Base-by-base conservation (phyloP, 2,113 vertebrate genomes). In the Conger conger region DNA sequence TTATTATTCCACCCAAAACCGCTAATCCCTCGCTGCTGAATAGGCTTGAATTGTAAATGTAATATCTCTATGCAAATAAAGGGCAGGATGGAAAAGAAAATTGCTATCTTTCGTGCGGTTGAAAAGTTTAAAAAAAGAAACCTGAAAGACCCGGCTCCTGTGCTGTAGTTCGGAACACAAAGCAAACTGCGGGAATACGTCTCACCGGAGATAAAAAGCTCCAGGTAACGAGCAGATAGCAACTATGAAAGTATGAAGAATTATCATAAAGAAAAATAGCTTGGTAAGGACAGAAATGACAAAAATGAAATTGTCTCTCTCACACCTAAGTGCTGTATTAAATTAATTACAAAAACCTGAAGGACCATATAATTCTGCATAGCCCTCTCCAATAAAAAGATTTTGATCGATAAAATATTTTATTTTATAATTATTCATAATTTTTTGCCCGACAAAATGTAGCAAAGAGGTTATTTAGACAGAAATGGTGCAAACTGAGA, bases 41-140 rank as follows among this genome's bases (percentile, higher is more conserved):
- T 68, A 78, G 86, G 68, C 76, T 89, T 38, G 68, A 84, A 77
- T 82, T 82, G 77, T 82, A 87, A 88, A 88, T 82, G 27, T 40
- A 78, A 54, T 89, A 86, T 84, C 73, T 76, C 20, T 84, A 83
- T 42, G 84, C 79, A 80, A 84, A 53, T 53, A 80, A 88, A 27
- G 79, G 83, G 57, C 27, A 73, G 68, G 68, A 33, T 33, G 20
- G 18, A 63, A n/a, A 87, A 81, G 54, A 50, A 87, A 81, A 84
- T 81, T 80, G 82, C 81, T 35, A 79, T 45, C 8, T 27, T 79
- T 79, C 38, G 23, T 73, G 36, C 42, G 8, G 23, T 9, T 78
- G 17, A 60, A 11, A 11, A 53, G 23, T 35, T 82, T n/a, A 78
- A 76, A 23, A 0, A 1, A 53, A 79, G 73, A 76, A 84, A 88